These are phyloP conservation scores for Ophion ellenae DNA, from an alignment of 2,888 invertebrate genomes.

Conservation along the genomic window DNA sequence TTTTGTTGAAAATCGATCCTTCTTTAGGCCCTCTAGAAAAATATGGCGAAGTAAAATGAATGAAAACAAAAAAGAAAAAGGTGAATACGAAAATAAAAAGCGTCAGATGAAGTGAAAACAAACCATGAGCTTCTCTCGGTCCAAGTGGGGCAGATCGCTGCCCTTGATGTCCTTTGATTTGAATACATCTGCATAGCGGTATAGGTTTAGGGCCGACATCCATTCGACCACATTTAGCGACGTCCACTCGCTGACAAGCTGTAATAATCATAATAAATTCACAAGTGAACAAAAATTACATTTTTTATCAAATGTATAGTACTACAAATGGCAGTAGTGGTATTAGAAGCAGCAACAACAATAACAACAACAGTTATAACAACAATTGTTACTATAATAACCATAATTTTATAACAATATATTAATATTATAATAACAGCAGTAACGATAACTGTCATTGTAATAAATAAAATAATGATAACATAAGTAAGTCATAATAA, in stretches of 20 bases:
- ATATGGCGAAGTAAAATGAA: too few relatives aligned
- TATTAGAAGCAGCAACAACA: background rate
- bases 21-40: too few relatives aligned
- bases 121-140: conserved; percentile 88
- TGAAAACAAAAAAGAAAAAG: background rate
- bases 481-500: too few relatives aligned
- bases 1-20: too few relatives aligned
- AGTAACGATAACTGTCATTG: too few relatives aligned
- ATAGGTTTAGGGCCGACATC: conserved; percentile 90
- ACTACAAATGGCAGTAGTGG: background rate
- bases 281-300: background rate
- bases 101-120: conserved; percentile 73
- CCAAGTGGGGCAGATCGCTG: conserved; percentile 87
- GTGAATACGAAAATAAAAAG: conserved; percentile 17
- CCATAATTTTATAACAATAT: too few relatives aligned
- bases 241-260: conserved; percentile 90
- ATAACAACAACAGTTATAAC: too few relatives aligned
- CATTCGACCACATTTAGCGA: conserved; percentile 89
- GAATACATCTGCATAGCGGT: conserved; percentile 89
- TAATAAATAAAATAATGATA: too few relatives aligned
- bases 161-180: conserved; percentile 89
- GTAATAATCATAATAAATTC: conserved; percentile 59
- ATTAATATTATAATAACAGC: too few relatives aligned
- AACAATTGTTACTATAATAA: too few relatives aligned
- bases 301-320: background rate